A percentile compares a stretch with the other conserved stretches of the same genome.
phyloP scores from a whole-genome alignment of 2,888 invertebrate species.

The Dolichopus griseipennis region DNA sequence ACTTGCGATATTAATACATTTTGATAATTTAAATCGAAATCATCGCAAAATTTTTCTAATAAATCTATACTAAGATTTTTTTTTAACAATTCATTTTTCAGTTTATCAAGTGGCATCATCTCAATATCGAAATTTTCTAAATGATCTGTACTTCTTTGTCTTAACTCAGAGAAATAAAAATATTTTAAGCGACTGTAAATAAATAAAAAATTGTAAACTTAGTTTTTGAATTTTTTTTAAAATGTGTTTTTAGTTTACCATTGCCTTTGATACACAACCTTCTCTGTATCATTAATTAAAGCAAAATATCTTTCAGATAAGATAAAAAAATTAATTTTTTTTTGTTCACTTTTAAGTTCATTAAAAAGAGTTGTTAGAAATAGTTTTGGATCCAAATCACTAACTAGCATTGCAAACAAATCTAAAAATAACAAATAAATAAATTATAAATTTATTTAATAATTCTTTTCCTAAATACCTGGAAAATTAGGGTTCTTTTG shows the following conservation, averaged over 20 bases:
- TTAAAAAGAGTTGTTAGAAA: slow-evolving; percentile 31
- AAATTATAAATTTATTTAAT: background rate
- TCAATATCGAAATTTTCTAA: slow-evolving; percentile 36
- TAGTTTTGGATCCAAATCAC: slow-evolving; percentile 29
- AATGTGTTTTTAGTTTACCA: slow-evolving; percentile 25
- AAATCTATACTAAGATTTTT: slow-evolving; percentile 36
- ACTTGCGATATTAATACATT: slow-evolving; percentile 38
- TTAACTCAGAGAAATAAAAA: slow-evolving; percentile 40
- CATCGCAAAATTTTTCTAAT: slow-evolving; percentile 36
- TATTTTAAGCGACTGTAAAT: slow-evolving; percentile 37
- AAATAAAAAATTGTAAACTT: background rate
- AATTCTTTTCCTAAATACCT: slow-evolving; percentile 25
- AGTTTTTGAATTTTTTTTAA: background rate
- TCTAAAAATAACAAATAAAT: slow-evolving; percentile 24
- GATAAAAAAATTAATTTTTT: slow-evolving; percentile 36
- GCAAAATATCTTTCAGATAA: slow-evolving; percentile 39
- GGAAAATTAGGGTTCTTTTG: slow-evolving; percentile 37
- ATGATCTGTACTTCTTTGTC: slow-evolving; percentile 37
- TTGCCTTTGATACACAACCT: slow-evolving; percentile 28
- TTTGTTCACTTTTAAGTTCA: slow-evolving; percentile 37
- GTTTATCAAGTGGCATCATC: slow-evolving; percentile 34
- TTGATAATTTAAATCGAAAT: slow-evolving; percentile 41
- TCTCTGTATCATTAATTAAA: slow-evolving; percentile 27
- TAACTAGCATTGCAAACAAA: slow-evolving; percentile 35
- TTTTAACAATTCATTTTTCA: slow-evolving; percentile 37